A percentile compares a stretch with the other conserved stretches of the same genome.
Conservation (phyloP, 2,888 invertebrate species). For the Euzophera pinguis region DNA sequence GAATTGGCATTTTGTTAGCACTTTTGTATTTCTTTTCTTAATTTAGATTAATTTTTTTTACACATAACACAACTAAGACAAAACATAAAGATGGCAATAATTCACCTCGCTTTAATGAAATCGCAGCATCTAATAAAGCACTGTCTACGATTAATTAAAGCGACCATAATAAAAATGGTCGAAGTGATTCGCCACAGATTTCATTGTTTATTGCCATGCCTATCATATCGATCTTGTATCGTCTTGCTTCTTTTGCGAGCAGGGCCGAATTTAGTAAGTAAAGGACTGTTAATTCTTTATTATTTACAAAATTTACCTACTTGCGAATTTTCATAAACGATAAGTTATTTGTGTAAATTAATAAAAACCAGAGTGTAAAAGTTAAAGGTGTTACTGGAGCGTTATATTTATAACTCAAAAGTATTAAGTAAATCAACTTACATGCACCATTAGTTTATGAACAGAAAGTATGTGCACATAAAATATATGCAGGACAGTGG, state of each 20-base stretch:
- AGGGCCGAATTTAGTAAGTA: neutral
- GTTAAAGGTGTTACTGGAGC: too few relatives aligned
- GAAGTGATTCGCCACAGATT: slow-evolving; percentile 41
- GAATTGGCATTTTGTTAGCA: too few relatives aligned
- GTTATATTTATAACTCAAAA: too few relatives aligned
- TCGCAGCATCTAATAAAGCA: slow-evolving; percentile 31
- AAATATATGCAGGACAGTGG: too few relatives aligned
- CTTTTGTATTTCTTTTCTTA: slow-evolving; percentile 1
- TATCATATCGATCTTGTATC: slow-evolving; percentile 47
- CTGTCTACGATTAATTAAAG: slow-evolving; percentile 41
- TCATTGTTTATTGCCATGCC: slow-evolving; percentile 43
- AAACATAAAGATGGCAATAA: slow-evolving; percentile 1
- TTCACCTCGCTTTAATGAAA: slow-evolving; percentile 6
- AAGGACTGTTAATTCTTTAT: too few relatives aligned
- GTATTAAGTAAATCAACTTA: too few relatives aligned
- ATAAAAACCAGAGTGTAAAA: too few relatives aligned
- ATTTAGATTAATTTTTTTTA: neutral
- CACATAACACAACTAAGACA: slow-evolving; percentile 2
- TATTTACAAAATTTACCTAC: too few relatives aligned
- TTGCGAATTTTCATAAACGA: too few relatives aligned
- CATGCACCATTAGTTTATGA: too few relatives aligned
- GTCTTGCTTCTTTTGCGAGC: slow-evolving; percentile 37
- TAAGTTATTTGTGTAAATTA: too few relatives aligned
- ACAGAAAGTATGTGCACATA: too few relatives aligned
- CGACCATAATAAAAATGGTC: slow-evolving; percentile 37